Base-by-base conservation (phyloP, 30 jellyfish, hydroid and myxozoan species). In the Pelagia noctiluca region DNA sequence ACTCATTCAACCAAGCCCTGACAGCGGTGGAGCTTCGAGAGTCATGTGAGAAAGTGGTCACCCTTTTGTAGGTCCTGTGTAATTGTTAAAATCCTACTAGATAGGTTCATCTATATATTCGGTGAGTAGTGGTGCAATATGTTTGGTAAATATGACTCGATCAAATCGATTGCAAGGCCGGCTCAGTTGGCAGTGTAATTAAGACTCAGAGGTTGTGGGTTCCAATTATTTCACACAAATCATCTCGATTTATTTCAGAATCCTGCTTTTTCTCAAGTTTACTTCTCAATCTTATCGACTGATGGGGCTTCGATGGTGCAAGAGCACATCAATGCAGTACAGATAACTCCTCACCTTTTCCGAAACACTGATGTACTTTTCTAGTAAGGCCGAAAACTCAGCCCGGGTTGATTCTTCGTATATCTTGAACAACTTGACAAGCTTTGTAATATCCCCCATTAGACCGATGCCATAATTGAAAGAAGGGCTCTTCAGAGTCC, bases 401-500 rank as follows among this genome's bases (percentile, higher is more conserved):
- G 65, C 71, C 42, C 70, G 86, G 18, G 74, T 82, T 28, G 82
- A 35, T 25, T 60, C 69, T 16, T 33, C 4, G 48, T 66, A 82
- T 35, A 68, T 80, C 0, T 50, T 68, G 34, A 82, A 82, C 4
- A 70, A 67, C 12, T 36, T 36, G 18, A 0, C 61, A 32, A 82
- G 61, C 33, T 82, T 82, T 2, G 86, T 67, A 18, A 82, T 50
- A 37, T 82, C 70, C 8, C 92, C 92, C 38, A 28, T 64, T 22
- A 82, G 86, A 26, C 92, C 92, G 24, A 82, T 16, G 30, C 92
- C 92, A 53, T 21, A 69, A 37, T 35, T 37, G 28, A 63, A 82
- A 3, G 84, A 67, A 50, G 57, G 19, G 38, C 68, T 35, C 21
- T 32, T 26, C 72, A 82, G 7, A 3, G 48, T 19, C 50, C 61